Conservation (phyloP, 2,113 vertebrate genomes). For the Cyanoramphus novaezelandiae region DNA sequence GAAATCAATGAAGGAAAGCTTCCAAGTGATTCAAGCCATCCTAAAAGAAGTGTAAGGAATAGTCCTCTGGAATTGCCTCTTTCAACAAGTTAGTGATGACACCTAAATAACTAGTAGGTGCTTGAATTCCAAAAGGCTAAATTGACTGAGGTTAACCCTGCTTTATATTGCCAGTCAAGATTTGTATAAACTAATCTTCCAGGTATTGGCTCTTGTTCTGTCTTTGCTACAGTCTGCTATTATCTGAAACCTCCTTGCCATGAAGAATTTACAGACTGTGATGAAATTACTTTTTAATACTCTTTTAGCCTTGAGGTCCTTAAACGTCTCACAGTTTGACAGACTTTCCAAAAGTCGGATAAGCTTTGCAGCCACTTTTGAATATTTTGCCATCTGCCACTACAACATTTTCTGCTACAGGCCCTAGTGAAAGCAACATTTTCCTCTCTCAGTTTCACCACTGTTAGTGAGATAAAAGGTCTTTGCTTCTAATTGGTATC, state of each 20-base stretch:
- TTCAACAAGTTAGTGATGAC: background rate
- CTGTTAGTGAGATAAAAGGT: background rate
- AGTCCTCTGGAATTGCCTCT: background rate
- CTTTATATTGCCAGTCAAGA: background rate
- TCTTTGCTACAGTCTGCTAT: background rate
- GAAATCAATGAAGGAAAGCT: background rate
- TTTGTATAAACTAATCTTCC: background rate
- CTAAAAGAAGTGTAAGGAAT: background rate
- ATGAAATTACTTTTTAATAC: background rate
- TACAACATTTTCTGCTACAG: background rate
- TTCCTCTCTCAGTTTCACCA: background rate
- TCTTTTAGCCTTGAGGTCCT: slow-evolving; percentile 3
- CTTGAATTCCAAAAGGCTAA: background rate
- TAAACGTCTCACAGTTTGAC: background rate
- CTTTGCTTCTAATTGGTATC: background rate
- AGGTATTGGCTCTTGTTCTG: background rate
- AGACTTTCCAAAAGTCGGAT: background rate
- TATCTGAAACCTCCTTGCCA: background rate
- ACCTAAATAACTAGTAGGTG: background rate
- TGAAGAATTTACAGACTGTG: background rate
- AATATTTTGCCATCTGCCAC: background rate
- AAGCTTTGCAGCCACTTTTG: background rate
- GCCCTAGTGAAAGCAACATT: background rate
- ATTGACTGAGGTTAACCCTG: background rate
- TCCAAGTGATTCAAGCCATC: background rate